phyloP scores from a whole-genome alignment of 2,797 vertebrate species.

The Leptatherina wallacei region DNA sequence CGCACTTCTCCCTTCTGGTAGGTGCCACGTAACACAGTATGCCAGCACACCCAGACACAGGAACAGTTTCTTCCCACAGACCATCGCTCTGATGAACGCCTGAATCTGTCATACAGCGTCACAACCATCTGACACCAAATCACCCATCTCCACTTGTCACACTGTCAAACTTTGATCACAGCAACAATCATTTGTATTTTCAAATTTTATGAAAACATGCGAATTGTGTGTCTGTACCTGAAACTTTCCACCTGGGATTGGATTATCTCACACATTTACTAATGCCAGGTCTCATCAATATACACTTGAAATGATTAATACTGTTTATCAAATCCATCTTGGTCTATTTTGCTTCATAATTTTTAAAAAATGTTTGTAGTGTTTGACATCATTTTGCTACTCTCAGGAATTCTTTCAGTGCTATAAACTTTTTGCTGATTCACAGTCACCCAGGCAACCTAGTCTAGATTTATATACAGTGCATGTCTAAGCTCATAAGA shows the following conservation, averaged over 20 bases:
- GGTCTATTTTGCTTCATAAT: fast-evolving
- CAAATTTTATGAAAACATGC: too few species aligned
- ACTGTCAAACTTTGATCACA: too few species aligned
- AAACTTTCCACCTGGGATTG: not conserved
- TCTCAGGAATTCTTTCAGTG: not conserved
- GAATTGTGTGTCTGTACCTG: not conserved
- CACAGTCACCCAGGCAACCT: constrained; percentile 4
- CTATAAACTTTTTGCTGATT: constrained; percentile 25
- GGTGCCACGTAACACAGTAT: too few species aligned
- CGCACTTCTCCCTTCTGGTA: too few species aligned
- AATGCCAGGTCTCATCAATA: not conserved
- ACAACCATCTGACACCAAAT: too few species aligned
- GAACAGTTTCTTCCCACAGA: too few species aligned
- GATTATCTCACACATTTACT: not conserved
- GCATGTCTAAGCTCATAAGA: constrained; percentile 8
- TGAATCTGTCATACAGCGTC: too few species aligned
- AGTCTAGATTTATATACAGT: not conserved
- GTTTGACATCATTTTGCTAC: not conserved
- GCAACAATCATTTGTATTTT: too few species aligned
- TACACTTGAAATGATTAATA: not conserved
- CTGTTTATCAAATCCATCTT: not conserved
- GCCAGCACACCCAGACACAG: too few species aligned
- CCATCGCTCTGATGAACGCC: too few species aligned
- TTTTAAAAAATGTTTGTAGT: not conserved
- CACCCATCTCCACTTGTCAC: too few species aligned